Evolutionary conservation across 2,113 vertebrate species (phyloP), one percentile per base, ranked within the genome.

Genomic region (Corythornis vintsioides): DNA sequence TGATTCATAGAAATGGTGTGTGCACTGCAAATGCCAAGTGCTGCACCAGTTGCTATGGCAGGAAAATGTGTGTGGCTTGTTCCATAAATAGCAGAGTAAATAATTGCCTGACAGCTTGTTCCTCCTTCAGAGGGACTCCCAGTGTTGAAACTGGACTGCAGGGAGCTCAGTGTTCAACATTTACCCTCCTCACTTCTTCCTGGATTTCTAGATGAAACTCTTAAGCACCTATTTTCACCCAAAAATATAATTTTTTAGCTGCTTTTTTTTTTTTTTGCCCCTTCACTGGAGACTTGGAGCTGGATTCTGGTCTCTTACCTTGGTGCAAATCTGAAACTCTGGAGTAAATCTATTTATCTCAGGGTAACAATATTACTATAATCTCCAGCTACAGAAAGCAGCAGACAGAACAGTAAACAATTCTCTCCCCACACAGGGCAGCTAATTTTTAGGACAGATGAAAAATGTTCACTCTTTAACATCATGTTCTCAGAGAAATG

Each of bases 31-130:
- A 88, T 48, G 76, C 40, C 28, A 17, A 93, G 80, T 22, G 64
- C 74, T 57, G 81, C 71, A 74, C 22, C 80, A 19, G 93, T 96
- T 95, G 88, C 94, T 66, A 92, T 66, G 91, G 92, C 56, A 95
- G 50, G 52, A 47, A 88, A 94, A 84, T 10, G 7, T 50, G 76
- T 86, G 47, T 55, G 75, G 65, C 33, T 90, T 72, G 42, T 83
- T 93, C 90, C 52, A 76, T 61, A 95, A 93, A 92, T 86, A 96
- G 80, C 85, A 61, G 35, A 86, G 80, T 65, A 90, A 96, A 94
- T 92, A 95, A 88, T 9, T 74, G n/a, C 29, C 28, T 45, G 52
- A 31, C 79, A 77, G 75, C 53, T 89, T 85, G 22, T 57, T 73
- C 69, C 61, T 88, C 64, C 65, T 86, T 53, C 76, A 88, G 43